Conservation (phyloP, 2,888 invertebrate species). For the Lasius fuliginosus region DNA sequence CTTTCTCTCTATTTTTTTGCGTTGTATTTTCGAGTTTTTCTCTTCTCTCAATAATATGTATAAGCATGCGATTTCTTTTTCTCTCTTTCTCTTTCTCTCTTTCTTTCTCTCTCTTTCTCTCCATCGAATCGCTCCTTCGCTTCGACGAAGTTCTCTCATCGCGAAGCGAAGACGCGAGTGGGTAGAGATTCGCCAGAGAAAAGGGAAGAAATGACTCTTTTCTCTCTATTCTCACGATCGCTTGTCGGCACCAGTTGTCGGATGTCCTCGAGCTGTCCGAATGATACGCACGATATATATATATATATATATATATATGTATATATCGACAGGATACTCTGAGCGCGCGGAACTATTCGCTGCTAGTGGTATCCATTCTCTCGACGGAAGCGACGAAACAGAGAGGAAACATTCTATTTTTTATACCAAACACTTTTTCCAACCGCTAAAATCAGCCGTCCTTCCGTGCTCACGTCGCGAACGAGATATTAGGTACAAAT, state of each 20-base stretch:
- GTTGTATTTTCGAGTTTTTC: not conserved
- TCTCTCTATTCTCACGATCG: constrained; percentile 81
- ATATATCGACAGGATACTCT: constrained; percentile 53
- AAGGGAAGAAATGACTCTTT: constrained; percentile 70
- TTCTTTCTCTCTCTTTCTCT: not conserved
- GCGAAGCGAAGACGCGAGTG: constrained; percentile 51
- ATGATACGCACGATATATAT: constrained; percentile 52
- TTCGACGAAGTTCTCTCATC: constrained; percentile 29
- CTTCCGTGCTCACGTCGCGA: constrained; percentile 1
- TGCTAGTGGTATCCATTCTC: constrained; percentile 68
- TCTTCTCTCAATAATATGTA: not conserved
- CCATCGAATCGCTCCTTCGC: constrained; percentile 15
- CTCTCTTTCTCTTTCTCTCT: not conserved
- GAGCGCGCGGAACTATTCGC: constrained; percentile 83
- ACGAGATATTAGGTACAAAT: not conserved
- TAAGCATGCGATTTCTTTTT: constrained; percentile 14
- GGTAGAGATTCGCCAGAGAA: constrained; percentile 70
- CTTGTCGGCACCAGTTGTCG: constrained; percentile 83
- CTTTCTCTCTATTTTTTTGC: constrained; percentile 12
- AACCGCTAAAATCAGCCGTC: not conserved
- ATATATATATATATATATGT: not conserved
- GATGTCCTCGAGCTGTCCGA: constrained; percentile 65
- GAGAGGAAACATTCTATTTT: constrained; percentile 31
- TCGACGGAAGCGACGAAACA: constrained; percentile 25
- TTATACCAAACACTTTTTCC: constrained; percentile 32